Percentiles rank a stretch among this genome's conserved stretches.
Evolutionary conservation across 2,113 vertebrate species (phyloP).

Genomic region (Semicossyphus pulcher): DNA sequence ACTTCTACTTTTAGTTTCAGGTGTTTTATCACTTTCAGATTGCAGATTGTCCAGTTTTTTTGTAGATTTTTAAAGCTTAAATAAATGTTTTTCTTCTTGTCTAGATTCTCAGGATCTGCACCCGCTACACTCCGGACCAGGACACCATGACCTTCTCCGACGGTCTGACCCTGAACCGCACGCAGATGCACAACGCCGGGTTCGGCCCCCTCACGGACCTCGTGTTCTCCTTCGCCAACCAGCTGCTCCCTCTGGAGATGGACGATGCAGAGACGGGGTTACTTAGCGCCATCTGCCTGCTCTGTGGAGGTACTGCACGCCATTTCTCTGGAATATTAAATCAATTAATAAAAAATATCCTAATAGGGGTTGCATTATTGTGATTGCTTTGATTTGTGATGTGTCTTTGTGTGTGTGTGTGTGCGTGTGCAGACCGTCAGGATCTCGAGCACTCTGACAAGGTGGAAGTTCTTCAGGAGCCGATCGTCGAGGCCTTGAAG

Average conservation of each 20-base stretch:
- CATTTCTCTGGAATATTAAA: background rate
- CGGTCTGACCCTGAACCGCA: constrained; percentile 93
- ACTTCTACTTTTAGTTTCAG: no score
- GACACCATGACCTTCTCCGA: constrained; percentile 95
- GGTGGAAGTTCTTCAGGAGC: constrained; percentile 83
- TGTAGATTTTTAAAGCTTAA: no score
- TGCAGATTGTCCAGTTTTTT: no score
- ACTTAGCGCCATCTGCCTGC: constrained; percentile 96
- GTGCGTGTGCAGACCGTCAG: constrained; percentile 75
- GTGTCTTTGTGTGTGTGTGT: background rate
- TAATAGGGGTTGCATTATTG: no score
- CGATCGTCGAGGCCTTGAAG: constrained; percentile 82
- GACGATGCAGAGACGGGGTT: constrained; percentile 93
- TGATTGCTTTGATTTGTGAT: background rate
- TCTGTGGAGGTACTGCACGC: constrained; percentile 89
- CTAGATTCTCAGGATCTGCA: constrained; percentile 84
- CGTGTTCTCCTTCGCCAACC: constrained; percentile 90
- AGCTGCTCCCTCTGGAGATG: constrained; percentile 95
- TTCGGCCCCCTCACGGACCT: constrained; percentile 83
- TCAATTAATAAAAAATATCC: background rate
- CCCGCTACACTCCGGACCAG: constrained; percentile 83
- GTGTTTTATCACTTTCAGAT: no score
- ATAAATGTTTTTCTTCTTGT: background rate
- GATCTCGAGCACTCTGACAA: constrained; percentile 82
- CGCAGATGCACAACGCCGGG: constrained; percentile 85